phyloP scores from a whole-genome alignment of 1,140 invertebrate species.

The Drosophila equinoxialis region DNA sequence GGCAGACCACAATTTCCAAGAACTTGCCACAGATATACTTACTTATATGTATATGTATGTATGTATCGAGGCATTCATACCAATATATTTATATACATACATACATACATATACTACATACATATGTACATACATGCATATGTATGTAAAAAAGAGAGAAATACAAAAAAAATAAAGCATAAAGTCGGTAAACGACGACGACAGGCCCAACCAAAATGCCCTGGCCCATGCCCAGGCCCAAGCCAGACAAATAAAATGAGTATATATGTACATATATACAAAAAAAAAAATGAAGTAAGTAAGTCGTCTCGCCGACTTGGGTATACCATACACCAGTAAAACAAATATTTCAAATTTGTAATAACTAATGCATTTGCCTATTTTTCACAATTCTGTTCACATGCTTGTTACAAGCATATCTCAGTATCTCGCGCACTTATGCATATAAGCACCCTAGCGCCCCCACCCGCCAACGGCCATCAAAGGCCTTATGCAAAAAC shows the following conservation, averaged over 20 bases:
- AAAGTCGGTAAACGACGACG: slow-evolving; percentile 58
- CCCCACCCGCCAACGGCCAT: too few species aligned
- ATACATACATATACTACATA: slow-evolving; percentile 16
- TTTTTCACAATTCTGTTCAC: too few species aligned
- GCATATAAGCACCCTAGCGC: too few species aligned
- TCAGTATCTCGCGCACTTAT: too few species aligned
- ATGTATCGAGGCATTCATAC: slow-evolving; percentile 10
- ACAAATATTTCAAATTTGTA: too few species aligned
- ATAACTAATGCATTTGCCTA: too few species aligned
- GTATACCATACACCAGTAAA: too few species aligned
- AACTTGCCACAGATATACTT: slow-evolving; percentile 53
- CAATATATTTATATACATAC: neutral
- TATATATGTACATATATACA: neutral
- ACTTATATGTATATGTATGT: slow-evolving; percentile 40
- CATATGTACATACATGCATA: slow-evolving; percentile 17
- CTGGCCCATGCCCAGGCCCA: neutral
- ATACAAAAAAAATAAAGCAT: slow-evolving; percentile 44
- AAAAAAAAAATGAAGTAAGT: too few species aligned
- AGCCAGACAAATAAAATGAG: slow-evolving; percentile 55
- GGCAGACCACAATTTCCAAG: slow-evolving; percentile 63
- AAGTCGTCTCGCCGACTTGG: too few species aligned
- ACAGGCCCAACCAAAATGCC: slow-evolving; percentile 41
- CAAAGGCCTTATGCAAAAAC: too few species aligned
- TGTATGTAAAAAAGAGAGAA: slow-evolving; percentile 22
- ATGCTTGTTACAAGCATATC: too few species aligned